Evolutionary conservation across 2,888 invertebrate genomes (phyloP), one percentile per base, ranked within the genome.

Genomic region (Nipponacmea schrenckii): DNA sequence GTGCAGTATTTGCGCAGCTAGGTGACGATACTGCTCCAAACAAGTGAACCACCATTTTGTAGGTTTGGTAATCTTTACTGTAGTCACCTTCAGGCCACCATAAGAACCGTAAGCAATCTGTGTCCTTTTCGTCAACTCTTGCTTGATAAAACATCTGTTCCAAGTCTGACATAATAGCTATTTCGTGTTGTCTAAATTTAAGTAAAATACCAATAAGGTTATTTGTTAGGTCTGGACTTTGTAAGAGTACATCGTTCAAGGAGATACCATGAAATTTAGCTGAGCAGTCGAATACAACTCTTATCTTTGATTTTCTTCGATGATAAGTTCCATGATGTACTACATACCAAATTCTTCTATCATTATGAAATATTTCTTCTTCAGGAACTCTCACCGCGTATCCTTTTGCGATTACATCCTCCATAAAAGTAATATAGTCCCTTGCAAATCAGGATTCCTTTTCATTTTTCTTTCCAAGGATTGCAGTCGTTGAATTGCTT

Each of bases 301-400:
- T 77, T 76, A 39, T 68, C 74, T 12, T 77, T 74, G 24, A 20
- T n/a, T 44, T 77, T 77, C 46, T 71, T 46, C 15, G 74, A 56
- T 78, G 74, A 63, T 71, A 77, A 14, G 73, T 72, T 14, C 73
- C 75, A 62, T 70, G 72, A n/a, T 69, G 69, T 45, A 74, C 75
- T 1, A 79, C n/a, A 68, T 79, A 79, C 75, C 77, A 77, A 20
- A 48, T 67, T 5, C 50, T 17, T 48, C 69, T 70, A 39, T 74
- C 67, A 15, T 68, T 46, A 0, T 26, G 39, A 14, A 39, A 17
- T 5, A 63, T 17, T 31, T 67, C 62, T 12, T 71, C 62, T 12
- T 24, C 17, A 14, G 70, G 69, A 1, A 73, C 65, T 15, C 62
- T 46, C 44, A 68, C 66, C 24, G 76, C 76, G 31, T 67, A 69